These are phyloP conservation scores for Callipepla californica DNA, from an alignment of 2,113 vertebrate genomes.

Conservation along the genomic window DNA sequence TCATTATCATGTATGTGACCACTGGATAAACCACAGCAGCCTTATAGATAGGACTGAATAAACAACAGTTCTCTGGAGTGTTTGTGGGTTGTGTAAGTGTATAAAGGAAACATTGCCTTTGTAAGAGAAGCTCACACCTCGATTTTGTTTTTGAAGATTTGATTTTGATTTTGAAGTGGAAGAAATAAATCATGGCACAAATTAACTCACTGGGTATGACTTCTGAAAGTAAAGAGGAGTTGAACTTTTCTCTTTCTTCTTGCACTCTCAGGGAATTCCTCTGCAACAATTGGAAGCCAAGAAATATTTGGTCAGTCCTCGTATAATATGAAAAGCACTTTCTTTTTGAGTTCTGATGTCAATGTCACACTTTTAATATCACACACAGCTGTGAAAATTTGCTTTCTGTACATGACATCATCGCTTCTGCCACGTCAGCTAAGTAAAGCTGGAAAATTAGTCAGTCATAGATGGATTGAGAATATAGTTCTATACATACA, in stretches of 20 bases:
- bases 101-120: background rate
- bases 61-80: background rate
- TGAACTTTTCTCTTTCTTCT: background rate
- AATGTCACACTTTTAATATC: background rate
- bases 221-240: background rate
- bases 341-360: background rate
- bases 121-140: background rate
- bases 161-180: background rate
- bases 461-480: background rate
- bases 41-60: background rate
- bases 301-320: background rate
- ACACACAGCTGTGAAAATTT: background rate
- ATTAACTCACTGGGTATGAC: background rate
- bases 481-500: background rate
- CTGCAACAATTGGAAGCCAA: background rate
- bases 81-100: background rate
- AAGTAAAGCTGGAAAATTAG: background rate
- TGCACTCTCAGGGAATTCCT: background rate
- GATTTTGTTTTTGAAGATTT: background rate
- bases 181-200: background rate
- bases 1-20: background rate
- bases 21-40: background rate
- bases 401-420: background rate
- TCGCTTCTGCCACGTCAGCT: background rate
- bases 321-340: background rate